Evolutionary conservation across 2,888 invertebrate genomes (phyloP).

Genomic region (Stenodera caucasica): DNA sequence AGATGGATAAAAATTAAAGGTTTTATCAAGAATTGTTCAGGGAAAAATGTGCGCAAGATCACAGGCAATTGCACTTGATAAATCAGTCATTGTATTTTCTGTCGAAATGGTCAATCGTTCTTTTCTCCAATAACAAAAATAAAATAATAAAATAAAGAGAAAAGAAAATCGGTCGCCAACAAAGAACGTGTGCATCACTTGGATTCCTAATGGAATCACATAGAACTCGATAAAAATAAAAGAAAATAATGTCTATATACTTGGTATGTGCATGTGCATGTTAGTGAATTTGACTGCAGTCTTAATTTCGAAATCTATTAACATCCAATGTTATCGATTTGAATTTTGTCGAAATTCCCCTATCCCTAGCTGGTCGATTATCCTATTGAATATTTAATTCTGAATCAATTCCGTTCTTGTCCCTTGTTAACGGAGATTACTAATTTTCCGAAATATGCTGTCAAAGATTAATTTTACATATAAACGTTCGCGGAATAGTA

Average conservation of each 20-base stretch:
- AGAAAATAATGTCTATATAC: slow-evolving; percentile 21
- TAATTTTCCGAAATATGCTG: slow-evolving; percentile 25
- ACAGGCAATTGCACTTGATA: slow-evolving; percentile 40
- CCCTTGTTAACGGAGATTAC: slow-evolving; percentile 21
- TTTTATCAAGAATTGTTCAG: slow-evolving; percentile 29
- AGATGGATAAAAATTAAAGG: slow-evolving; percentile 27
- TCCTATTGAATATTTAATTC: slow-evolving; percentile 22
- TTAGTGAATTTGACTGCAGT: slow-evolving; percentile 8
- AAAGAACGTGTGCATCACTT: slow-evolving; percentile 33
- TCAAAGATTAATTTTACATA: slow-evolving; percentile 29
- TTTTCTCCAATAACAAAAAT: slow-evolving; percentile 23
- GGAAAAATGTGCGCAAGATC: slow-evolving; percentile 32
- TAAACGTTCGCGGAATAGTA: slow-evolving; percentile 24
- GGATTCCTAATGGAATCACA: slow-evolving; percentile 31
- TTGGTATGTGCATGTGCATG: not conserved
- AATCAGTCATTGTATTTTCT: slow-evolving; percentile 43
- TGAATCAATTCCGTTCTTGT: slow-evolving; percentile 17
- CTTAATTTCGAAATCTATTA: not conserved
- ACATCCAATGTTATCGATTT: not conserved
- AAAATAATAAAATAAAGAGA: not conserved
- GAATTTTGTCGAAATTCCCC: slow-evolving; percentile 2
- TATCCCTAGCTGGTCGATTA: slow-evolving; percentile 8
- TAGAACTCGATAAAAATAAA: slow-evolving; percentile 24
- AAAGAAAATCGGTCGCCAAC: slow-evolving; percentile 17
- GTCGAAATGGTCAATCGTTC: slow-evolving; percentile 40